Percentiles rank a stretch among this genome's conserved stretches.
These are phyloP conservation scores for Bombus balteatus DNA, from an alignment of 1,140 invertebrate genomes.

Conservation along the genomic window DNA sequence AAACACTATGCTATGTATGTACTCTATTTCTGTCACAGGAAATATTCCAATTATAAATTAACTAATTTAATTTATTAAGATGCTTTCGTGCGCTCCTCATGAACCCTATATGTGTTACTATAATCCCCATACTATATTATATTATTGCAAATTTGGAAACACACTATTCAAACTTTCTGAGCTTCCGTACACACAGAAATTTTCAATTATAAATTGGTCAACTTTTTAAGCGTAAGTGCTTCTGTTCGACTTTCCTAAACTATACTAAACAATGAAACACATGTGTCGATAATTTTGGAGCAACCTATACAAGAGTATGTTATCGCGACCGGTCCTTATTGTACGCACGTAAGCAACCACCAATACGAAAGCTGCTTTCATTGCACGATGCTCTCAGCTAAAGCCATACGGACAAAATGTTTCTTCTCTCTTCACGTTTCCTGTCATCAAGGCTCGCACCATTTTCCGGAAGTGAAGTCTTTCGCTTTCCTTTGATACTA, in stretches of 20 bases:
- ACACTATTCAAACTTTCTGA: neutral
- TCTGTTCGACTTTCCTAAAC: no score
- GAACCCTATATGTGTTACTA: no score
- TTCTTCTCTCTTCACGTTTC: neutral
- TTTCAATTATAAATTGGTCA: neutral
- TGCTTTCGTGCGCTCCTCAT: no score
- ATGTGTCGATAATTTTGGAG: neutral
- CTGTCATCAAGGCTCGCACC: neutral
- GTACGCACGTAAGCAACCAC: neutral
- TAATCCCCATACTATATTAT: no score
- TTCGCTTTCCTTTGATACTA: neutral
- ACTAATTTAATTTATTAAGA: no score
- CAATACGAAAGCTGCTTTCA: conserved; percentile 21
- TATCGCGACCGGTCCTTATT: conserved; percentile 2
- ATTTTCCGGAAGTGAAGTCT: neutral
- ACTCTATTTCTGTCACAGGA: no score
- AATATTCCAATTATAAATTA: no score
- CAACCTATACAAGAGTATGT: neutral
- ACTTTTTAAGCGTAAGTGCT: no score
- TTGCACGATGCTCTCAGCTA: neutral
- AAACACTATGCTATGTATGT: neutral
- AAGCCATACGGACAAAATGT: conserved; percentile 16
- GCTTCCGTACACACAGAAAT: neutral
- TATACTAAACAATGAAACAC: neutral
- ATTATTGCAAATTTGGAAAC: no score